Evolutionary conservation across 2,797 vertebrate species (phyloP), one percentile per base, ranked within the genome.

Genomic region (Percopsis omiscomaycus): DNA sequence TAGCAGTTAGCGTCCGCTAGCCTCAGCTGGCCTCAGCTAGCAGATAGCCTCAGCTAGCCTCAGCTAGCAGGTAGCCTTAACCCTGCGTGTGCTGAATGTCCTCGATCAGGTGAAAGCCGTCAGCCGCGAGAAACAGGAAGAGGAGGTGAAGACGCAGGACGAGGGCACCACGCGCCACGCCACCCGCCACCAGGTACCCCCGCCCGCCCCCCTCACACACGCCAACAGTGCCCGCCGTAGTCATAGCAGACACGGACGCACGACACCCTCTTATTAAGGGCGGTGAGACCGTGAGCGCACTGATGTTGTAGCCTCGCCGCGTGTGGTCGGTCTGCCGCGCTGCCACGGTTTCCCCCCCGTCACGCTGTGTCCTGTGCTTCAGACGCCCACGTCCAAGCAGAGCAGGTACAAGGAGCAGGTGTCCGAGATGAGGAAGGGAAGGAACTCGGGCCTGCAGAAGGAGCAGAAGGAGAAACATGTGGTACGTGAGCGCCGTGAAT

Each of bases 391-490:
- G 5, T 94, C 94, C 16, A 95, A 95, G 73, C 98, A 99, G 84
- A 92, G 95, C 68, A 85, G 94, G 14, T 99, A 98, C 81, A 99
- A 98, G 75, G 97, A 98, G 84, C 98, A 99, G 79, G 97, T 99
- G 75, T 91, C 94, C 8, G 98, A 99, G 89, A 88, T 99, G 77
- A 94, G 98, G 84, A 99, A 98, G 89, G 96, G 96, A 56, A 92
- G 97, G 61, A 98, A 98, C 88, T 92, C 95, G 0, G 94, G 95
- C 3, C 89, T 96, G 55, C 94, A 94, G 78, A 99, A 98, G 86
- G 98, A 99, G 67, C 97, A 98, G 87, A 99, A 99, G 78, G 98
- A 99, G 83, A 99, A 98, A 78, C 96, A 97, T 30, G 96, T 96
- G 96, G 98, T 99, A 91, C 10, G 0, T 59, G 11, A 22, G 22